Conservation (phyloP, 1,140 invertebrate species). For the Lanistes nyassanus region DNA sequence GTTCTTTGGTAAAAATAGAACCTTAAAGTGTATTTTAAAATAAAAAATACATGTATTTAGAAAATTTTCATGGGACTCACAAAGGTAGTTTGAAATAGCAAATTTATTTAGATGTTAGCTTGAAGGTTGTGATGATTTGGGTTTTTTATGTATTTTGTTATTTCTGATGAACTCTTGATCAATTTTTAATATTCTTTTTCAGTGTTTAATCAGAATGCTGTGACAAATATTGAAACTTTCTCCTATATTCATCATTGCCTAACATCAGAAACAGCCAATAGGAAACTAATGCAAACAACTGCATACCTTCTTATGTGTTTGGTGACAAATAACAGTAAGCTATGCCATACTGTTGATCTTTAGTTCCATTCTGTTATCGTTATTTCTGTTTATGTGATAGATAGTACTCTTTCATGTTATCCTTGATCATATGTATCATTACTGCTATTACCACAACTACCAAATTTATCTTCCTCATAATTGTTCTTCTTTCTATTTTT, state of each 20-base stretch:
- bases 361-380: no score
- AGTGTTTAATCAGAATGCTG: conserved; percentile 18
- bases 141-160: neutral
- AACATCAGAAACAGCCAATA: neutral
- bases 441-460: no score
- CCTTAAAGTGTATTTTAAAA: neutral
- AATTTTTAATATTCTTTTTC: neutral
- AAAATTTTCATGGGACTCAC: no score
- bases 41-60: no score
- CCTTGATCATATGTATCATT: no score
- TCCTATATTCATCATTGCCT: conserved; percentile 10
- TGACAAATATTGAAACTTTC: conserved; percentile 17
- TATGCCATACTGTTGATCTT: neutral
- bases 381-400: no score
- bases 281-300: conserved; percentile 7
- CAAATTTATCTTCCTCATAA: no score
- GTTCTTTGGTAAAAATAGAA: neutral
- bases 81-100: neutral
- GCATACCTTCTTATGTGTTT: conserved; percentile 6
- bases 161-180: neutral
- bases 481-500: no score
- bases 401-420: no score
- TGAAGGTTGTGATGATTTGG: no score
- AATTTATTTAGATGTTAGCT: neutral
- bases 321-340: conserved; percentile 23